Base-by-base conservation (phyloP, 2,113 vertebrate genomes). In the Neotragus pygmaeus region DNA sequence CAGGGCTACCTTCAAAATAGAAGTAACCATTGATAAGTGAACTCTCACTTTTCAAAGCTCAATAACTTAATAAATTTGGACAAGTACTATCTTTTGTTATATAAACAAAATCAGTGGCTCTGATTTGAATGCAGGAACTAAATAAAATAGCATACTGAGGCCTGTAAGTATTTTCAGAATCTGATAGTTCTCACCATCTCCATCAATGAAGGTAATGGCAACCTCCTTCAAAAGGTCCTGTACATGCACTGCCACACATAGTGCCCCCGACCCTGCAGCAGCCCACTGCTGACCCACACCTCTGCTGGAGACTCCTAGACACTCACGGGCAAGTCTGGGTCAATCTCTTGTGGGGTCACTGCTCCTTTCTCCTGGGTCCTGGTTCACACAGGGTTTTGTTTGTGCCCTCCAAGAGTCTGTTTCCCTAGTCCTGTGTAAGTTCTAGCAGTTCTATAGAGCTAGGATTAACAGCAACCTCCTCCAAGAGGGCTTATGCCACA, bases 51-150 rank as follows among this genome's bases (percentile, higher is more conserved):
- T 36, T 33, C 51, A 53, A 77, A 78, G 36, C 43, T 96, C 45
- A 62, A 39, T 13, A 88, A 84, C n/a, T 58, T n/a, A 89, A 45
- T 83, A 7, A 17, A 88, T 94, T 94, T 84, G 25, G n/a, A 55
- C 30, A 78, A 45, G 16, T 73, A 19, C 14, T 70, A 60, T 28
- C 43, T 93, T 97, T 90, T 75, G 11, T 55, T 55, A 49, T 51
- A 16, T n/a, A 93, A 64, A 36, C 33, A 23, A 5, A 73, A 33
- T 49, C 25, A 30, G 8, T 62, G 91, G 36, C 33, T 83, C 14
- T 45, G 3, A 57, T 87, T 27, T 57, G 33, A 97, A 57, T 66
- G 27, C 3, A 66, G n/a, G 27, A 82, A 91, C 36, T 15, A 16
- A 57, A 55, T 19, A 75, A 15, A 57, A 64, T 30, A 93, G 21